Base-by-base conservation (phyloP, 1,140 invertebrate species). In the Solenopsis fugax region DNA sequence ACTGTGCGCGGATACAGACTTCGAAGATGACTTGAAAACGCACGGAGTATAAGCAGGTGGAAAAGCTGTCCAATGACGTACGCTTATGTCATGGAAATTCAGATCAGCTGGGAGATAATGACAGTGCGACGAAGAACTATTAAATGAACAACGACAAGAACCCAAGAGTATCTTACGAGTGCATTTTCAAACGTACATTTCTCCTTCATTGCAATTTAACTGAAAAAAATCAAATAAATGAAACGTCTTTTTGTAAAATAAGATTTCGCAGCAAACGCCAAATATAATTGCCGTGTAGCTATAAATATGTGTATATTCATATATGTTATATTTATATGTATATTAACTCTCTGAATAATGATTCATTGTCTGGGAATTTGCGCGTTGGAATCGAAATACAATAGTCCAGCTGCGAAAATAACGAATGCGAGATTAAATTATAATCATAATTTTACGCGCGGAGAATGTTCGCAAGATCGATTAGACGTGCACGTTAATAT, bases 41-140 rank as follows among this genome's bases (percentile, higher is more conserved):
- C 13, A 9, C n/a, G 41, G 2, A 50, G 13, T 10, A 0, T 1
- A 13, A 48, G 21, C 21, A 37, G 13, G 2, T 21, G 65, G 41
- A 50, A 69, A 50, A 69, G 41, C 21, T 69, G 7, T 41, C 4
- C 7, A 7, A 41, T 41, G 65, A 69, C 65, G 65, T 69, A 69
- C 48, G 41, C 24, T 69, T 48, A 6, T 48, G 41, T 69, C n/a
- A 69, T 69, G 65, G 13, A 69, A 69, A 50, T 69, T 50, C 65
- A 29, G 21, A 50, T 48, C 34, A 9, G 34, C 37, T 1, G 65
- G 24, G 65, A 48, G 65, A 29, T 69, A 69, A 69, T 69, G 65
- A 69, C 65, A 69, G 65, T 6, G 13, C 12, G 13, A 48, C 65
- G 12, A 48, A 4, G 41, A 24, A n/a, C 12, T 24, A 69, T 48